phyloP scores from a whole-genome alignment of 2,113 vertebrate genomes.

The Perca fluviatilis region DNA sequence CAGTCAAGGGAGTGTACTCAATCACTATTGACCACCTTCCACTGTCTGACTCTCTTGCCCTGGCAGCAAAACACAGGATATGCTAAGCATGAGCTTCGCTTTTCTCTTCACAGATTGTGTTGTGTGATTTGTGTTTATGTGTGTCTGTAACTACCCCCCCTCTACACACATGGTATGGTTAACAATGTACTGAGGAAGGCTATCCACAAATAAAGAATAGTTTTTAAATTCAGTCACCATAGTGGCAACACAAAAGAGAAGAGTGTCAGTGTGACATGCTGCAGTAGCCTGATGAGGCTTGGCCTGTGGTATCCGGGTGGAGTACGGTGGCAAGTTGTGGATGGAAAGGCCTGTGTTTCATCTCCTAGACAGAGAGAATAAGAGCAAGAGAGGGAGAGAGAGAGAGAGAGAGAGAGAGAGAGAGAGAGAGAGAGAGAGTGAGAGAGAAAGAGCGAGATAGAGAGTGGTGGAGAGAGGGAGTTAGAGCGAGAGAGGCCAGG shows the following conservation, averaged over 20 bases:
- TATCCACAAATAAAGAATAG: neutral
- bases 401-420: constrained; percentile 23
- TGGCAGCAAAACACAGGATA: constrained; percentile 48
- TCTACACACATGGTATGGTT: neutral
- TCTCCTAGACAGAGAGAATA: constrained; percentile 69
- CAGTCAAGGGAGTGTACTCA: constrained; percentile 51
- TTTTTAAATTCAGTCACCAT: constrained; percentile 2
- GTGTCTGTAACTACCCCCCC: constrained; percentile 27
- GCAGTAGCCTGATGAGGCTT: constrained; percentile 76
- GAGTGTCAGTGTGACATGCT: constrained; percentile 48
- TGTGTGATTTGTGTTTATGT: neutral
- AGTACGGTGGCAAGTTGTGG: constrained; percentile 65
- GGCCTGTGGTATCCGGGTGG: constrained; percentile 73
- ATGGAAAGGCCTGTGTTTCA: constrained; percentile 78
- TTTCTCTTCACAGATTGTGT: constrained; percentile 40
- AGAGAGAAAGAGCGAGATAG: constrained; percentile 23
- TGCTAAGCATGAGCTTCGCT: constrained; percentile 49
- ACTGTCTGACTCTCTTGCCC: constrained; percentile 14
- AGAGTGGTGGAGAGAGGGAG: constrained; percentile 81
- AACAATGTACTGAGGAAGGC: constrained; percentile 3
- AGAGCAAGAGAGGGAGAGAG: constrained; percentile 18
- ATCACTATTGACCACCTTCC: constrained; percentile 62
- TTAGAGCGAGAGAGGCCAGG: constrained; percentile 83
- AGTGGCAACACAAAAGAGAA: constrained; percentile 8
- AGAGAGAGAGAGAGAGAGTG: constrained; percentile 16